Conservation (phyloP, 2,113 vertebrate species). For the Vulpes ferrilata region DNA sequence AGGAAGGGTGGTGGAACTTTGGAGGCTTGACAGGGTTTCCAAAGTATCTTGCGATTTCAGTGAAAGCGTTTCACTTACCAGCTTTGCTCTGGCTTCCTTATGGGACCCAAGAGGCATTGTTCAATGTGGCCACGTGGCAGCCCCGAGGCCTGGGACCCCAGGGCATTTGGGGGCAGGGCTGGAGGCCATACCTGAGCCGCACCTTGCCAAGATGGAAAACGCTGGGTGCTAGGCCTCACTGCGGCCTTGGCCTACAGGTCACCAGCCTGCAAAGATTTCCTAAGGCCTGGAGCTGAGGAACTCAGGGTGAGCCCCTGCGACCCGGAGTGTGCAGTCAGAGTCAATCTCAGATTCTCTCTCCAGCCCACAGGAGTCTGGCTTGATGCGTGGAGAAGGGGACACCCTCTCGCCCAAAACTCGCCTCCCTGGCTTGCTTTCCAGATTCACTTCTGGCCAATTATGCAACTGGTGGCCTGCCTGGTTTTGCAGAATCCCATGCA, state of each 20-base stretch:
- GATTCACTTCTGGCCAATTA: not conserved
- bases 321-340: not conserved
- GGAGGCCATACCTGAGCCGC: not conserved
- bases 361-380: not conserved
- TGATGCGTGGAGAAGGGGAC: not conserved
- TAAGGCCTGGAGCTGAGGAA: not conserved
- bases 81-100: not conserved
- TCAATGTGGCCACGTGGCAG: rapidly evolving
- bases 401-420: not conserved
- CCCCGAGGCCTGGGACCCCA: not conserved
- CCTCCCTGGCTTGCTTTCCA: not conserved
- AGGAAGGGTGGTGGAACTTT: not conserved
- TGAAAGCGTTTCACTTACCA: not conserved
- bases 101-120: not conserved
- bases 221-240: rapidly evolving
- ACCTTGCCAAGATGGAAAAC: not conserved
- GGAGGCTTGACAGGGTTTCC: not conserved
- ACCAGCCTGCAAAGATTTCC: not conserved
- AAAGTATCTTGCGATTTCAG: not conserved
- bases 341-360: not conserved
- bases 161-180: not conserved
- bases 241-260: not conserved
- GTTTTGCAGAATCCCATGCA: not conserved
- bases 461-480: not conserved
- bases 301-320: not conserved